Base-by-base conservation (phyloP, 1,140 invertebrate genomes). In the Pachyrhynchus sulphureomaculatus region DNA sequence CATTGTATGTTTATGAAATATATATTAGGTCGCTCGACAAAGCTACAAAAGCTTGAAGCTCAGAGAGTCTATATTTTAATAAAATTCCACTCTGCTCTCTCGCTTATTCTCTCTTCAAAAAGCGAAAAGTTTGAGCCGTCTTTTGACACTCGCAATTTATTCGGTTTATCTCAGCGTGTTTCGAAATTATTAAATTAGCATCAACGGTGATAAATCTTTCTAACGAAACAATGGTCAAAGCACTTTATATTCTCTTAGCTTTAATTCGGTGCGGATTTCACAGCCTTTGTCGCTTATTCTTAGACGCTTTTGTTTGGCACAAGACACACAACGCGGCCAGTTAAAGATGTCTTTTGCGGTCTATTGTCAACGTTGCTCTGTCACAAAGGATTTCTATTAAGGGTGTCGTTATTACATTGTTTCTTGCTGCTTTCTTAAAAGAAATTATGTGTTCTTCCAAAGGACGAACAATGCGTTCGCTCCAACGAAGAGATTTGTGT, bases 171-270 rank as follows among this genome's bases (percentile, higher is more conserved):
- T 49, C 55, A 15, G 34, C 45, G 55, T 48, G 44, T 49, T 58
- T 49, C 23, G 55, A 48, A 58, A 58, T 58, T 58, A 58, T 58
- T 58, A 58, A 58, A 58, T 58, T 58, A 58, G 36, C 44, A 58
- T 58, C 45, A 58, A 29, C 42, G 45, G 44, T 29, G 55, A 58
- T 58, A 58, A 58, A 58, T 58, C 55, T 58, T 39, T 39, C 17
- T 17, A 37, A 49, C 18, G 29, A 58, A 58, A 58, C 55, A 58
- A 58, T 58, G 55, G 55, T 39, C 55, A 24, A 20, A 41, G 34
- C 36, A 48, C 55, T 58, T 58, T 58, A 58, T 58, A 58, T 58
- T 58, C 55, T 49, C 55, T 55, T 41, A 39, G 44, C 55, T 48
- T 48, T 48, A 58, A 48, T 49, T 58, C 44, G 42, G 42, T 39